Evolutionary conservation across 1,140 invertebrate genomes (phyloP).

Genomic region (Mesaphorura yosii): DNA sequence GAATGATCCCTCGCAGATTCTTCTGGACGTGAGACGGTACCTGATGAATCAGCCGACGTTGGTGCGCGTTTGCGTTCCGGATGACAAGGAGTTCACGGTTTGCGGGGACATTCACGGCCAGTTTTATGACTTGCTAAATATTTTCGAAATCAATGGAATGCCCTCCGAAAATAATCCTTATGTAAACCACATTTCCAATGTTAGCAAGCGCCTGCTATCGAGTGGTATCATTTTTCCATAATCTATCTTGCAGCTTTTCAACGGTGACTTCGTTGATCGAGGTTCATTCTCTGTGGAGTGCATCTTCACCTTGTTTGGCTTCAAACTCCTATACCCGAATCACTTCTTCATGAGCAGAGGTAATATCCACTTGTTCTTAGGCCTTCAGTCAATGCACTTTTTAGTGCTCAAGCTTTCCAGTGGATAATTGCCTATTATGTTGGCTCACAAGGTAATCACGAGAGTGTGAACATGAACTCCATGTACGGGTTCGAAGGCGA

Average conservation of each 20-base stretch:
- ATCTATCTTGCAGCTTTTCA: slow-evolving; percentile 62
- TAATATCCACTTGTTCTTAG: slow-evolving; percentile 37
- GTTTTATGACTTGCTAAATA: slow-evolving; percentile 96
- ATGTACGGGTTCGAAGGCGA: slow-evolving; percentile 29
- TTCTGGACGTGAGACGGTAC: slow-evolving; percentile 76
- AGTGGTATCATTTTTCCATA: slow-evolving; percentile 7
- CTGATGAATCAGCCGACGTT: slow-evolving; percentile 76
- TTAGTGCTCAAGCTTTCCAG: slow-evolving; percentile 1
- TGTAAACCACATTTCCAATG: slow-evolving; percentile 45
- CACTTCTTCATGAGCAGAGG: slow-evolving; percentile 97
- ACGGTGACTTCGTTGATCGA: slow-evolving; percentile 98
- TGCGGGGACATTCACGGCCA: slow-evolving; percentile 99
- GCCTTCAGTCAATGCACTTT: neutral
- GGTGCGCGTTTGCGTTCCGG: slow-evolving; percentile 76
- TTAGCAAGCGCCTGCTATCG: too few species aligned
- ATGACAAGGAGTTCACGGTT: slow-evolving; percentile 89
- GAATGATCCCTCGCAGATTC: slow-evolving; percentile 55
- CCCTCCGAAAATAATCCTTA: slow-evolving; percentile 94
- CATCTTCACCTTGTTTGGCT: slow-evolving; percentile 94
- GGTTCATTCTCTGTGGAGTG: slow-evolving; percentile 99
- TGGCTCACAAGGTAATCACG: slow-evolving; percentile 73
- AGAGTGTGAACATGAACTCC: slow-evolving; percentile 96
- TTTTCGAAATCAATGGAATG: slow-evolving; percentile 91
- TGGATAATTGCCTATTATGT: slow-evolving; percentile 13
- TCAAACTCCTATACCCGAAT: slow-evolving; percentile 91